Evolutionary conservation across 2,797 vertebrate species (phyloP), one percentile per base, ranked within the genome.

Genomic region (Gobionotothen gibberifrons): DNA sequence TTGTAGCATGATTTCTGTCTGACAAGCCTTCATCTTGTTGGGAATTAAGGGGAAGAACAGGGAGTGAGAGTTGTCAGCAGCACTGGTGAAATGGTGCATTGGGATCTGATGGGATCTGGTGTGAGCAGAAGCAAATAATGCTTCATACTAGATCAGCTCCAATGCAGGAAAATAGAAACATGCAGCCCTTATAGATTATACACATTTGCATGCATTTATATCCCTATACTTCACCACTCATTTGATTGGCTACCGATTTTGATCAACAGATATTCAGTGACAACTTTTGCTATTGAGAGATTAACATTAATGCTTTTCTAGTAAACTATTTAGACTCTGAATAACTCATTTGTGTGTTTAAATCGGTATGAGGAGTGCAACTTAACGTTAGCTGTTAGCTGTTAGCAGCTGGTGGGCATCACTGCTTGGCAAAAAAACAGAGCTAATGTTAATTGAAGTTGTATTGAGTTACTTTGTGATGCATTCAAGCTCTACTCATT

Each of bases 1-100:
- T 66, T 66, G 48, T 48, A 57, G 12, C 29, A 15, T 77, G 39
- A 39, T 46, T 14, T 65, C 29, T 64, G 16, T 52, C 53, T 73
- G 48, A 63, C 44, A 69, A 67, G 63, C 56, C 8, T 29, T 66
- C 42, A 74, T 78, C 44, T 49, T 60, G 0, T 49, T 26, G 17
- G 64, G 43, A 9, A 42, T 57, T 76, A 32, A 44, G 11, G 16
- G 46, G 15, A 21, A 13, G 26, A 66, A 7, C 6, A 9, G 46
- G 32, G 54, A 11, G 10, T 17, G 67, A 1, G 39, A 49, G 58
- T 16, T 6, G 29, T 62, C 29, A 70, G 40, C 26, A 71, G 49
- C 43, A 62, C 22, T 2, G 11, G n/a, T 69, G 6, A 54, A 63
- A 43, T 39, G 29, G 2, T 16, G 21, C 14, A 52, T 16, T 52